Evolutionary conservation across 2,888 invertebrate genomes (phyloP).

Genomic region (Petrolisthes cinctipes): DNA sequence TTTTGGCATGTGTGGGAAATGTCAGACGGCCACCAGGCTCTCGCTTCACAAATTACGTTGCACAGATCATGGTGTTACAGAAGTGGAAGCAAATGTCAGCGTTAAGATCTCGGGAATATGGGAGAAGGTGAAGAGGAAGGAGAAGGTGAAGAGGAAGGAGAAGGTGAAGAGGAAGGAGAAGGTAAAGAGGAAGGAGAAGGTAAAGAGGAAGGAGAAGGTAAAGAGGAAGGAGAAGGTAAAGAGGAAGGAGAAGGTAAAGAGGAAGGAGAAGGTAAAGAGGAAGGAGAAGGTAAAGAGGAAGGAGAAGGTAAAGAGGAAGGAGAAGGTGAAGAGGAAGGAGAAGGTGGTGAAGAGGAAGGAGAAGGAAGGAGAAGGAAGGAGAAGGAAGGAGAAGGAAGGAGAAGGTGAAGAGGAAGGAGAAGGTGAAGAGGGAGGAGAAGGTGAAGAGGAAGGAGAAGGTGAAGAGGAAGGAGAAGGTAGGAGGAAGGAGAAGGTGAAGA

Average conservation of each 20-base stretch:
- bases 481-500: neutral
- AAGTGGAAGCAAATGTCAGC: no score
- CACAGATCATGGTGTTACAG: no score
- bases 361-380: neutral
- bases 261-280: neutral
- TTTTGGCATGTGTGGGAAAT: no score
- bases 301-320: neutral
- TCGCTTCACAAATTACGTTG: no score
- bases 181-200: neutral
- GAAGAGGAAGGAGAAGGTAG: neutral
- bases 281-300: no score
- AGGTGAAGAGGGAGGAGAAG: slow-evolving; percentile 10
- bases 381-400: neutral
- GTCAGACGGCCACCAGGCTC: no score
- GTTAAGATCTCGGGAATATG: neutral
- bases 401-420: neutral
- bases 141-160: neutral
- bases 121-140: neutral
- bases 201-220: neutral
- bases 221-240: neutral
- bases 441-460: neutral
- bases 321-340: neutral
- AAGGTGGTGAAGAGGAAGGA: neutral
- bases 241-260: neutral
- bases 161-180: neutral